A percentile compares a stretch with the other conserved stretches of the same genome.
These are phyloP conservation scores for Collichthys lucidus DNA, from an alignment of 2,113 vertebrate species.

Conservation along the genomic window DNA sequence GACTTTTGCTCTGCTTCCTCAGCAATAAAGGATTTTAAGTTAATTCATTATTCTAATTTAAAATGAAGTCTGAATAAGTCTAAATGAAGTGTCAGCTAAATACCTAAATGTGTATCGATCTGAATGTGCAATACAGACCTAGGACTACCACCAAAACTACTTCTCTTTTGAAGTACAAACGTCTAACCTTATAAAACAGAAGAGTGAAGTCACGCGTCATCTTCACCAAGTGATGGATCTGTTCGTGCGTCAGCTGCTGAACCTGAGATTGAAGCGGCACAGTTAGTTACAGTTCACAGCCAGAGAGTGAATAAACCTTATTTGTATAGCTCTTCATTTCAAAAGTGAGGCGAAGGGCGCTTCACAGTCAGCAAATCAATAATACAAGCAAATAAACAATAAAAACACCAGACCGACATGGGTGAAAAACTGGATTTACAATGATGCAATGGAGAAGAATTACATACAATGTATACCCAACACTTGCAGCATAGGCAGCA, in stretches of 20 bases:
- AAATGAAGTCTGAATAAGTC: neutral
- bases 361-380: conserved; percentile 57
- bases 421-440: conserved; percentile 40
- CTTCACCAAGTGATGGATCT: conserved; percentile 89
- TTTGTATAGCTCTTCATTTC: conserved; percentile 47
- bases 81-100: conserved; percentile 15
- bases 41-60: conserved; percentile 10
- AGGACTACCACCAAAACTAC: neutral
- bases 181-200: conserved; percentile 93
- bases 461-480: neutral
- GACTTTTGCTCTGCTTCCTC: neutral
- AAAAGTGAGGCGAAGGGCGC: conserved; percentile 22
- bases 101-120: neutral
- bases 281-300: conserved; percentile 23
- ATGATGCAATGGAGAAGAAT: conserved; percentile 42
- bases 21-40: conserved; percentile 6
- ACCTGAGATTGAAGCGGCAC: conserved; percentile 80
- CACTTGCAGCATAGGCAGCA: conserved; percentile 9
- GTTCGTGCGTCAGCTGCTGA: conserved; percentile 86
- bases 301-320: conserved; percentile 32
- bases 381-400: conserved; percentile 49
- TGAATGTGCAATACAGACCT: neutral
- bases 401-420: conserved; percentile 18
- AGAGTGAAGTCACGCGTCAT: conserved; percentile 92
- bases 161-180: neutral